A percentile compares a stretch with the other conserved stretches of the same genome.
Conservation (phyloP, 2,888 invertebrate genomes). For the Scaptomyza reducta region DNA sequence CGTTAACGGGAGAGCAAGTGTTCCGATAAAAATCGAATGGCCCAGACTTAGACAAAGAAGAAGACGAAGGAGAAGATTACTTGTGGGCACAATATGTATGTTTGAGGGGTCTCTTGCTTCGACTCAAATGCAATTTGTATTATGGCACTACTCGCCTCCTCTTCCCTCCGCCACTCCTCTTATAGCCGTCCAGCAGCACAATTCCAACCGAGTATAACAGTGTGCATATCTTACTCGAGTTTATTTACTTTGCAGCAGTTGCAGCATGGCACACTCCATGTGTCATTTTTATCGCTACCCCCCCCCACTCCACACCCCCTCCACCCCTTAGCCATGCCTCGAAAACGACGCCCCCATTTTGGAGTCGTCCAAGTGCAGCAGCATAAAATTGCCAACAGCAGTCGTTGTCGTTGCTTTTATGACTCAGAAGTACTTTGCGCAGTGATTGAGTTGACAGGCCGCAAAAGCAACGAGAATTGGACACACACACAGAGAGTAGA, state of each 20-base stretch:
- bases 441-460: constrained; percentile 60
- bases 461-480: constrained; percentile 22
- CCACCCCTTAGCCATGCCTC: background rate
- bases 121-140: background rate
- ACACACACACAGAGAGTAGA: constrained; percentile 5
- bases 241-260: constrained; percentile 39
- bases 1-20: background rate
- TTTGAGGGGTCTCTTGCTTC: background rate
- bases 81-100: too few species aligned
- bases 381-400: constrained; percentile 46
- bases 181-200: background rate
- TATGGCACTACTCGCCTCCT: background rate
- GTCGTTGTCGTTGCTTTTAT: constrained; percentile 46
- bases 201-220: background rate
- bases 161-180: too few species aligned
- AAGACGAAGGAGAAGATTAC: too few species aligned
- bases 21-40: background rate
- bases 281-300: constrained; percentile 49
- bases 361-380: constrained; percentile 23
- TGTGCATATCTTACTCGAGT: constrained; percentile 23
- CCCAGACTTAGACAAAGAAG: too few species aligned
- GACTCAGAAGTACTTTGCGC: constrained; percentile 60
- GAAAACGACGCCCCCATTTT: background rate
- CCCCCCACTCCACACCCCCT: background rate
- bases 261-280: constrained; percentile 41